phyloP scores from a whole-genome alignment of 2,797 vertebrate species.

The Margarornis squamiger region DNA sequence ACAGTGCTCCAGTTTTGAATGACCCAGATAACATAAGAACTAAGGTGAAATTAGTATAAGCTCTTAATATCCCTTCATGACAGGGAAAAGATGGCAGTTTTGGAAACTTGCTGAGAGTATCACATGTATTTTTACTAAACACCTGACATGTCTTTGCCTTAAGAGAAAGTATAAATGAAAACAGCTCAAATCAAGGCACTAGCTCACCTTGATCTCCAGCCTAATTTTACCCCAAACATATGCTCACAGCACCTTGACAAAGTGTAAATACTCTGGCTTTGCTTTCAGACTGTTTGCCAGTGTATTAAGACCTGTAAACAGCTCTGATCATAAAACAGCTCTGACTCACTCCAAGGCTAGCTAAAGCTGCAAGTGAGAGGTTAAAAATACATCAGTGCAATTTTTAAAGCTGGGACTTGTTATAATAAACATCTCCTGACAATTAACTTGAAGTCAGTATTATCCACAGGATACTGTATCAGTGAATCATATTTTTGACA shows the following conservation, averaged over 20 bases:
- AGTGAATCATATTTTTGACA: not conserved
- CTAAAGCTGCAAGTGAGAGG: not conserved
- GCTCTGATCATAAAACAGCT: not conserved
- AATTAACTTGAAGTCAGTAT: not conserved
- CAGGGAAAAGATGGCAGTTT: accelerated
- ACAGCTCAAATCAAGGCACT: not conserved
- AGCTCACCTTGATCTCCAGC: not conserved
- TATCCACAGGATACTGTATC: not conserved
- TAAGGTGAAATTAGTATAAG: not conserved
- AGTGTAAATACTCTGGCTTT: not conserved
- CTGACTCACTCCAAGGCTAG: not conserved
- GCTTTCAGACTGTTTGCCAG: not conserved
- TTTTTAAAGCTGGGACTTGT: not conserved
- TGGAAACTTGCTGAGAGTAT: not conserved
- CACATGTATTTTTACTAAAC: not conserved
- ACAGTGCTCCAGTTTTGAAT: not conserved
- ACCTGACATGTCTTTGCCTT: not conserved
- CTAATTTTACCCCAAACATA: not conserved
- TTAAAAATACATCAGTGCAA: not conserved
- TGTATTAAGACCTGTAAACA: not conserved
- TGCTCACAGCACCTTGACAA: not conserved
- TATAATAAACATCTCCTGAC: not conserved
- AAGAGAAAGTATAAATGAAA: not conserved
- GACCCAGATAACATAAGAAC: not conserved
- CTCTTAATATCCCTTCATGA: not conserved